Evolutionary conservation across 2,888 invertebrate species (phyloP), one percentile per base, ranked within the genome.

Genomic region (Proisotoma minuta): DNA sequence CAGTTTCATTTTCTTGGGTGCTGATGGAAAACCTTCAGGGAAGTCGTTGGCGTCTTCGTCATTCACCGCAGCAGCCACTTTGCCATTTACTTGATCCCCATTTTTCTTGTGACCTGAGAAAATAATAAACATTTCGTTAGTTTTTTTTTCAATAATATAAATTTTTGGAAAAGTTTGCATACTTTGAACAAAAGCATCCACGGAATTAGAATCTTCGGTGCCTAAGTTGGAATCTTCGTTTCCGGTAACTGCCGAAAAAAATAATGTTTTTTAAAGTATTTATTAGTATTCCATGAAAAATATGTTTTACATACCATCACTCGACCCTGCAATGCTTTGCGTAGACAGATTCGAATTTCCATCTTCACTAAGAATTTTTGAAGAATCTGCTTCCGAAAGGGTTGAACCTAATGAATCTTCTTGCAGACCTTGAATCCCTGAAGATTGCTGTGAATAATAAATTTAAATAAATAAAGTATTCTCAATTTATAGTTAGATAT

Each of bases 371-470:
- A 71, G 64, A 66, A 70, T 70, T 56, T 72, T 72, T n/a, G n/a
- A n/a, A 54, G 72, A 72, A 63, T 70, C 72, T n/a, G 70, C 69
- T 22, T 70, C 70, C 58, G 72, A 72, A 61, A 72, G 66, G 59
- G 72, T 72, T 57, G 70, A 70, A 29, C 70, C 72, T 63, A 72
- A 60, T n/a, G 70, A 70, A 62, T 72, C 72, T 59, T 72, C 72
- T 63, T 72, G 72, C 49, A 65, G 68, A 57, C 66, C 70, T 68
- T 66, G 57, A 57, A 60, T 63, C 62, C 15, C 52, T 63, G 59
- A 49, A 58, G 27, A 23, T 56, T 40, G 8, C 15, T 26, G 8
- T 59, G 59, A 59, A 61, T 61, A 61, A 23, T 23, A 29, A 15
- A 23, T 50, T 1, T 20, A 12, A 52, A 51, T 1, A 48, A n/a